Evolutionary conservation across 92 coral and sea anemone genomes (phyloP), one percentile per base, ranked within the genome.

Genomic region (Paramuricea clavata): DNA sequence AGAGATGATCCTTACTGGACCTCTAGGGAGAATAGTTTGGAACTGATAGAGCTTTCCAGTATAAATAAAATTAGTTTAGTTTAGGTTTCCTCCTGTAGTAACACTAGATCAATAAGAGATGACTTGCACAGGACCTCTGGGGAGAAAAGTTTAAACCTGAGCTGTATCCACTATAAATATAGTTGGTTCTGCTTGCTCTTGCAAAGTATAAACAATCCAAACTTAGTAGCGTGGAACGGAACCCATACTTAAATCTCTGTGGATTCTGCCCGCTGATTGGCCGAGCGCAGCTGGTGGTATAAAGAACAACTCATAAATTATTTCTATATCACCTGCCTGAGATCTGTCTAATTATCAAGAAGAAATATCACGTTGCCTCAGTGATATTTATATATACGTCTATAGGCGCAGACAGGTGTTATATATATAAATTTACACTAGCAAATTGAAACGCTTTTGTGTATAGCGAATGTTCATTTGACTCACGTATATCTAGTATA

Each of bases 341-440:
- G 49, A 32, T 39, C 50, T 36, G 54, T 26, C 56, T 19, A 39
- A n/a, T 34, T 4, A 72, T 1, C 75, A 36, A 27, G 26, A 42
- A 41, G 52, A 47, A 39, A 1, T 21, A n/a, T 15, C 8, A 17
- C 78, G 78, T 72, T 72, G 78, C 78, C 78, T 72, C 78, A 72
- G 78, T 72, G 78, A 72, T 72, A 15, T 47, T 10, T 30, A 16
- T 23, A 62, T 34, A n/a, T n/a, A n/a, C n/a, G n/a, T 32, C 78
- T 6, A 36, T 22, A 69, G 13, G n/a, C 25, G 32, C 33, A n/a
- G 25, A 60, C 49, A 25, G 47, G 47, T 39, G 78, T 72, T 39
- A 72, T 23, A 42, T 72, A 15, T 32, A 34, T 31, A 32, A 69
- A 47, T 47, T 9, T 2, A 47, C 52, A 47, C 52, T 47, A 47